A percentile compares a stretch with the other conserved stretches of the same genome.
phyloP scores from a whole-genome alignment of 2,113 vertebrate species.

The Anolis sagrei region DNA sequence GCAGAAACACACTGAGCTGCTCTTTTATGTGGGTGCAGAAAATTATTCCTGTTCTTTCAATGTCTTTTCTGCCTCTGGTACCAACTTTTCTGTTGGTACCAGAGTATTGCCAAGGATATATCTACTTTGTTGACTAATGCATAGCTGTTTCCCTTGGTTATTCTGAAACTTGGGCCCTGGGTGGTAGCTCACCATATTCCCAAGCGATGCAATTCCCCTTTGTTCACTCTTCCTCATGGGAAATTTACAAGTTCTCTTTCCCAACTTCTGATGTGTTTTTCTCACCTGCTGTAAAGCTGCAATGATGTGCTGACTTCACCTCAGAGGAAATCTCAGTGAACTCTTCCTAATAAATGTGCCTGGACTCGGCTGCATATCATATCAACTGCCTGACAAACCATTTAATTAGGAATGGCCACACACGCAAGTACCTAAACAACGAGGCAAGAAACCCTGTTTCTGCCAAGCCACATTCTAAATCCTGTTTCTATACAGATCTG shows the following conservation, averaged over 20 bases:
- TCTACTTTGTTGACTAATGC: too few species aligned
- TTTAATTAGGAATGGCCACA: not conserved
- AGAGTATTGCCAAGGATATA: too few species aligned
- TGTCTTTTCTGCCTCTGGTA: too few species aligned
- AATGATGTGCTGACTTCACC: not conserved
- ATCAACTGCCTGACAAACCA: not conserved
- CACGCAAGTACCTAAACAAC: not conserved
- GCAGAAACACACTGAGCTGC: too few species aligned
- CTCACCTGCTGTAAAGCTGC: not conserved
- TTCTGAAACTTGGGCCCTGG: not conserved
- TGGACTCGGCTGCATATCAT: not conserved
- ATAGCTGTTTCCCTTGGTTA: not conserved
- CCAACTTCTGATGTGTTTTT: not conserved
- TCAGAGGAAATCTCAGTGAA: not conserved
- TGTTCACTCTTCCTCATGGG: not conserved
- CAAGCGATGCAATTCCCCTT: not conserved
- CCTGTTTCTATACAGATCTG: not conserved
- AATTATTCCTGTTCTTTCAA: too few species aligned
- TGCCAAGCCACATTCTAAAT: not conserved
- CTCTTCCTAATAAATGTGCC: not conserved
- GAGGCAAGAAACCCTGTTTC: not conserved
- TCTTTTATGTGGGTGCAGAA: too few species aligned
- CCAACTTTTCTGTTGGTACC: too few species aligned
- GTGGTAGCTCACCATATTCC: not conserved
- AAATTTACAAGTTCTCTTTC: not conserved